phyloP scores from a whole-genome alignment of 2,888 invertebrate genomes.

The Brenthis daphne region DNA sequence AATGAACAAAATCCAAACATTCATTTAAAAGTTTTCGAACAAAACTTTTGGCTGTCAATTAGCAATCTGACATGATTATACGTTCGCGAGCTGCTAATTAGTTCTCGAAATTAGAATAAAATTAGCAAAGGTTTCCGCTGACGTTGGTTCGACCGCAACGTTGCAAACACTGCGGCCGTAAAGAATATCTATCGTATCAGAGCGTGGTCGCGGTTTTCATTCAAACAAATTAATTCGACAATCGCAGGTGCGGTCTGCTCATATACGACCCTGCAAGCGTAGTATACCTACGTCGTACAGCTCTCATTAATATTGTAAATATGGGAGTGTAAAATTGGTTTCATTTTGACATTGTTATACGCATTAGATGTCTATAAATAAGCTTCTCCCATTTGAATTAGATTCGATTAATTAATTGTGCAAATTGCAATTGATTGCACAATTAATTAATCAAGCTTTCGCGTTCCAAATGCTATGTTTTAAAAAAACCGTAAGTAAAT shows the following conservation, averaged over 20 bases:
- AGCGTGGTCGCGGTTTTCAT: constrained; percentile 13
- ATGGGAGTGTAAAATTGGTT: background rate
- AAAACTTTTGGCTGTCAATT: too few species aligned
- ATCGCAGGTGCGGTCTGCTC: constrained; percentile 11
- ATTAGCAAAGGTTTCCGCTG: background rate
- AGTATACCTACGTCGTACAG: background rate
- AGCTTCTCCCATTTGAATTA: too few species aligned
- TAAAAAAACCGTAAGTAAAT: too few species aligned
- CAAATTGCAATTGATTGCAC: too few species aligned
- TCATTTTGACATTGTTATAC: background rate
- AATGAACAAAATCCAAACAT: too few species aligned
- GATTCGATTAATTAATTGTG: too few species aligned
- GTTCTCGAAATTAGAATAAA: background rate
- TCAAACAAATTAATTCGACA: constrained; percentile 22
- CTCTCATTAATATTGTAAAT: constrained; percentile 3
- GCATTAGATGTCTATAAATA: too few species aligned
- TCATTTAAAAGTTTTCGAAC: too few species aligned
- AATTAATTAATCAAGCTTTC: too few species aligned
- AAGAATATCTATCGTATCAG: constrained; percentile 20
- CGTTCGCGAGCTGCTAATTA: too few species aligned
- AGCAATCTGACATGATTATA: too few species aligned
- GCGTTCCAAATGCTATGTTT: too few species aligned
- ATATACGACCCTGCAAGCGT: background rate
- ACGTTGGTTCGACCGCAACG: background rate
- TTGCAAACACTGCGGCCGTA: constrained; percentile 19